Base-by-base conservation (phyloP, 2,888 invertebrate genomes). In the Petrolisthes cinctipes region DNA sequence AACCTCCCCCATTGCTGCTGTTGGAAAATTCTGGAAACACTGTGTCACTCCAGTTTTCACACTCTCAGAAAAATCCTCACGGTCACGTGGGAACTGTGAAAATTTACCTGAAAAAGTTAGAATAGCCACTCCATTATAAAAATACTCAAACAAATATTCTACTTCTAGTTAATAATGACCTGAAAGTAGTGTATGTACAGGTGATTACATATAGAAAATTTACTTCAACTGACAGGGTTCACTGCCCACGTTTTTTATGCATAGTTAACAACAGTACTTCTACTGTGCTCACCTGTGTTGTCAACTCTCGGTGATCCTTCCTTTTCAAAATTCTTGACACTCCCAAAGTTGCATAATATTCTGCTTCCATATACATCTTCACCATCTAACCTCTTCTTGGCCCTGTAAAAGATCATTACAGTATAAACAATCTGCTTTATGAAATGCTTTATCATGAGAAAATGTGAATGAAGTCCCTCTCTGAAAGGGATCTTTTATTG, bases 381-480 rank as follows among this genome's bases (percentile, higher is more conserved):
- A 78, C 90, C 90, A 84, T 90, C 90, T 71, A 90, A 73, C 79
- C 88, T 84, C 81, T 89, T 90, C 85, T 90, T 90, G 71, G 90
- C 90, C 76, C 90, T 90, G 82, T 37, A 88, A 88, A 4, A 71
- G 71, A 17, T 79, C 4, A 37, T 37, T 37, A 37, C 37, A 37
- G 37, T 37, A 37, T 37, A 37, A 37, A 37, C 37, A 37, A 37
- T 37, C 37, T 37, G 37, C 37, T 37, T 37, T 37, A 37, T 37
- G 37, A 37, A 37, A 37, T 37, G 37, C 37, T 37, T 37, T 37
- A 37, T 37, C 37, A 37, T 37, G 37, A 37, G 37, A 37, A 37
- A 37, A 37, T 37, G 37, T 37, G 1, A 37, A 37, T 37, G 37
- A 37, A 37, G 37, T 37, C 37, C 37, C 37, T 37, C 37, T 37